Conservation (phyloP, 2,888 invertebrate species). For the Celastrina argiolus region DNA sequence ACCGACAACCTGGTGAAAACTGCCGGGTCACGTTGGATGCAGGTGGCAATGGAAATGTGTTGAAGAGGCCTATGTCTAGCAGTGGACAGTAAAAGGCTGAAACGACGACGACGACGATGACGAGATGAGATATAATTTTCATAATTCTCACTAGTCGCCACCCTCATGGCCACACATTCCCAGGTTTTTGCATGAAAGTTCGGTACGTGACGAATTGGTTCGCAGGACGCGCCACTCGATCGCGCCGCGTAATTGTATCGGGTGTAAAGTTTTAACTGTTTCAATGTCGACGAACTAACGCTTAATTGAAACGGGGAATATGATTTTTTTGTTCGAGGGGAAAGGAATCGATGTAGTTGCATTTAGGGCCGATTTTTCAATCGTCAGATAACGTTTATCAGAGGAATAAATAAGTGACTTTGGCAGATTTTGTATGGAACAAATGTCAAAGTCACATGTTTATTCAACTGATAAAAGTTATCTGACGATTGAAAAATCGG, state of each 20-base stretch:
- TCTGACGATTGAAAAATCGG: no score
- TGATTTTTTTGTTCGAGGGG: background rate
- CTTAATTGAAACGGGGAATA: conserved; percentile 20
- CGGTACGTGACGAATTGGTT: conserved; percentile 38
- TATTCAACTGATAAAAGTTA: no score
- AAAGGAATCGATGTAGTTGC: background rate
- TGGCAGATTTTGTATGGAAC: no score
- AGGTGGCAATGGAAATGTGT: no score
- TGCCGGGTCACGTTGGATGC: no score
- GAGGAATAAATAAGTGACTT: no score
- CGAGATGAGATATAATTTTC: background rate
- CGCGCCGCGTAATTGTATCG: conserved; percentile 35
- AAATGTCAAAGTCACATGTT: no score
- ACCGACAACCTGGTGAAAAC: no score
- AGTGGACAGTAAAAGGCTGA: no score
- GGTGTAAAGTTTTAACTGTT: conserved; percentile 31
- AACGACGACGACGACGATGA: no score
- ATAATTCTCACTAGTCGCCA: background rate
- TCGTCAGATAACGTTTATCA: no score
- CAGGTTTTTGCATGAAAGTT: conserved; percentile 49
- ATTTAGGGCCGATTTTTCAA: background rate
- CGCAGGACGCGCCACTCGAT: conserved; percentile 33
- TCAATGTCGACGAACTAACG: conserved; percentile 18
- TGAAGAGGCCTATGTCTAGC: no score
- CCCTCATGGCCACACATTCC: background rate